phyloP scores from a whole-genome alignment of 2,888 invertebrate genomes.

The Hirtodrosophila histrioides region DNA sequence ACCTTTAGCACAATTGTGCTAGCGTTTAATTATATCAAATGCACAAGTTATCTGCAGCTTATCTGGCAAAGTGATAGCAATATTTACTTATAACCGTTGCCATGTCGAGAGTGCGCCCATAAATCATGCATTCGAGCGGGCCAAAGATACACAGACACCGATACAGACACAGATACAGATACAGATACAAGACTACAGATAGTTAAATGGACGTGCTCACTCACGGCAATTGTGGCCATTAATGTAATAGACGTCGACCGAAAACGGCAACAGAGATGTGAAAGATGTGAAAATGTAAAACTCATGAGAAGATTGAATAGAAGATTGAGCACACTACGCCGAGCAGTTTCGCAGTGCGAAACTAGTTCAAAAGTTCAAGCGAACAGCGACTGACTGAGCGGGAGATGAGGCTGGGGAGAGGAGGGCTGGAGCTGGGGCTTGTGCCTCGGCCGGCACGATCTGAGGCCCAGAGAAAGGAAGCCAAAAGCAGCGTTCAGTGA shows the following conservation, averaged over 20 bases:
- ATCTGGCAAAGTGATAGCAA: slow-evolving; percentile 43
- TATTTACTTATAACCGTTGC: slow-evolving; percentile 29
- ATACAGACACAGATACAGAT: slow-evolving; percentile 28
- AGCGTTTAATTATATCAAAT: slow-evolving; percentile 35
- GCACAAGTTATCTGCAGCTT: slow-evolving; percentile 30
- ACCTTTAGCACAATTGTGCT: slow-evolving; percentile 9
- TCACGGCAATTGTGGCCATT: slow-evolving; percentile 58
- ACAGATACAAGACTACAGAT: slow-evolving; percentile 14
- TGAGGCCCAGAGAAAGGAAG: slow-evolving; percentile 59
- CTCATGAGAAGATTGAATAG: slow-evolving; percentile 67
- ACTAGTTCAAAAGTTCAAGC: slow-evolving; percentile 82
- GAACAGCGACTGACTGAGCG: slow-evolving; percentile 41
- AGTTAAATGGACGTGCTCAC: slow-evolving; percentile 39
- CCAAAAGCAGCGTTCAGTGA: slow-evolving; percentile 12
- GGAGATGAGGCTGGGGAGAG: slow-evolving; percentile 5
- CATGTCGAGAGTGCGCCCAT: slow-evolving; percentile 25
- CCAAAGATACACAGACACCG: neutral
- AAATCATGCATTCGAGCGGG: slow-evolving; percentile 36
- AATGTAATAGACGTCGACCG: slow-evolving; percentile 55
- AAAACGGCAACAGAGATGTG: slow-evolving; percentile 56
- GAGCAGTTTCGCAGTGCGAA: slow-evolving; percentile 46
- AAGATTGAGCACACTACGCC: slow-evolving; percentile 42
- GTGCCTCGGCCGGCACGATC: slow-evolving; percentile 43
- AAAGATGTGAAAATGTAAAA: slow-evolving; percentile 72
- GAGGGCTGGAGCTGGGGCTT: slow-evolving; percentile 9